These are phyloP conservation scores for Nymphalis polychloros DNA, from an alignment of 2,888 invertebrate species.

Conservation along the genomic window DNA sequence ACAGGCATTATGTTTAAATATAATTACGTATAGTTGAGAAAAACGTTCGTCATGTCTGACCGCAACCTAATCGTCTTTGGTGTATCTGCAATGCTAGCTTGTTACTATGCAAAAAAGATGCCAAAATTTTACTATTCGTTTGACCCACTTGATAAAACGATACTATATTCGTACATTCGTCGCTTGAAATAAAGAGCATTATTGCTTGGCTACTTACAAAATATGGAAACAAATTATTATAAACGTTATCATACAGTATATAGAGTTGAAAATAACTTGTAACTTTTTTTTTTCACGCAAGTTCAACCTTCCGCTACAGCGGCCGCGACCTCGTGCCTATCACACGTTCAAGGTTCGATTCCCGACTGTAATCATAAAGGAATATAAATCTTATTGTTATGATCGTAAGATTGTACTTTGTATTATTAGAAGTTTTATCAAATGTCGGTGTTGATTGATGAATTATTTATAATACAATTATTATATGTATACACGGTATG, in stretches of 20 bases:
- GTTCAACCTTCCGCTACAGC: constrained; percentile 62
- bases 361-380: constrained; percentile 30
- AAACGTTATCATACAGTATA: constrained; percentile 4
- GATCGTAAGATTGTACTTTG: constrained; percentile 4
- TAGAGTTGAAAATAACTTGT: constrained; percentile 12
- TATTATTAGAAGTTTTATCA: neutral
- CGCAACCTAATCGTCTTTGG: constrained; percentile 7
- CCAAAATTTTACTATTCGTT: constrained; percentile 45
- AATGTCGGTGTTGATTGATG: constrained; percentile 9
- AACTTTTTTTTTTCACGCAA: constrained; percentile 33
- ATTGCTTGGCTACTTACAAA: neutral
- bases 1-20: neutral
- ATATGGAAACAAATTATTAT: neutral
- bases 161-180: constrained; percentile 19
- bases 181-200: constrained; percentile 8
- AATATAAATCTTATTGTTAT: constrained; percentile 22
- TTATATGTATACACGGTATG: neutral
- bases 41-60: neutral
- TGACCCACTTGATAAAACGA: constrained; percentile 43
- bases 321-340: constrained; percentile 63
- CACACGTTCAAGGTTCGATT: constrained; percentile 75
- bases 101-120: constrained; percentile 47
- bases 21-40: neutral
- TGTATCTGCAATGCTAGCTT: constrained; percentile 32
- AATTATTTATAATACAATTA: constrained; percentile 2